Evolutionary conservation across 1,140 invertebrate species (phyloP).

Genomic region (Ceratina australensis): DNA sequence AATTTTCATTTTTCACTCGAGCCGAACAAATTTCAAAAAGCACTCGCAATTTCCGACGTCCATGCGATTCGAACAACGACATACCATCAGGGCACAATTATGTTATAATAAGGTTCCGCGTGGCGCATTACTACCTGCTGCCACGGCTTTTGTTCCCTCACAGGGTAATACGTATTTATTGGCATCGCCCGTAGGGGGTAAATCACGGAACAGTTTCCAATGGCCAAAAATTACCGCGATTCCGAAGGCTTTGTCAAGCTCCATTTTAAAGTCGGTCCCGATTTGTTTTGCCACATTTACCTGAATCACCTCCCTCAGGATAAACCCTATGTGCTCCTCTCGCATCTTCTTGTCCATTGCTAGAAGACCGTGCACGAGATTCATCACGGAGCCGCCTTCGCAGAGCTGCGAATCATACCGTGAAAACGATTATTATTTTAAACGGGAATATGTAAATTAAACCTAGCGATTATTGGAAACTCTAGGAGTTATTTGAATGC

Average conservation of each 20-base stretch:
- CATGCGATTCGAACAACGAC: slow-evolving; percentile 36
- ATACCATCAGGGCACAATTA: slow-evolving; percentile 63
- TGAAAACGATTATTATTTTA: slow-evolving; percentile 8
- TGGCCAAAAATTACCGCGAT: background rate
- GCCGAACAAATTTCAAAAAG: background rate
- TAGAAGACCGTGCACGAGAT: slow-evolving; percentile 86
- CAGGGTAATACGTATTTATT: slow-evolving; percentile 33
- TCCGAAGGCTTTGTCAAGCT: background rate
- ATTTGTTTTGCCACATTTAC: slow-evolving; percentile 76
- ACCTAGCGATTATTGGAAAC: no score
- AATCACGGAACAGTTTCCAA: background rate
- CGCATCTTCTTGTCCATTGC: slow-evolving; percentile 86
- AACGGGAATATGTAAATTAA: no score
- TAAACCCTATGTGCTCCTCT: slow-evolving; percentile 92
- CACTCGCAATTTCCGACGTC: slow-evolving; percentile 18
- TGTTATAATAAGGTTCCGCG: slow-evolving; percentile 64
- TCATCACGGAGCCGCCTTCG: slow-evolving; percentile 89
- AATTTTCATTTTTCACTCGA: background rate
- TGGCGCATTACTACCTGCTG: background rate
- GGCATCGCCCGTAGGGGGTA: background rate
- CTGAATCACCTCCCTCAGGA: slow-evolving; percentile 91
- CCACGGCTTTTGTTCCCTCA: slow-evolving; percentile 30
- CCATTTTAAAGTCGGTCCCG: no score
- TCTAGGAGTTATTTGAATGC: background rate
- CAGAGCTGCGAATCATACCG: slow-evolving; percentile 83